phyloP scores from a whole-genome alignment of 2,797 vertebrate species.

The Spinus pinus region DNA sequence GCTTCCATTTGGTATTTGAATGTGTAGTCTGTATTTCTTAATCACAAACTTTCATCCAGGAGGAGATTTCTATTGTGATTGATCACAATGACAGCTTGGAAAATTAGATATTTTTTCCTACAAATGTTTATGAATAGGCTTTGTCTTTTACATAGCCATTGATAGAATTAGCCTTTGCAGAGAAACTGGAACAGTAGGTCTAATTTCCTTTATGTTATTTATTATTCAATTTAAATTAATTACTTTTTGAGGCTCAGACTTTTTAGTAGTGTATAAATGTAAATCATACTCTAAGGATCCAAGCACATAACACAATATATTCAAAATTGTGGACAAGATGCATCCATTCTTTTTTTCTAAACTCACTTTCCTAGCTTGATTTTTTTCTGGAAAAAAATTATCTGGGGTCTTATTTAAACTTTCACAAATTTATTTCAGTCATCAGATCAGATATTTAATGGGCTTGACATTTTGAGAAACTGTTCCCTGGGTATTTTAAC shows the following conservation, averaged over 20 bases:
- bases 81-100: background rate
- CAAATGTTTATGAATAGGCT: background rate
- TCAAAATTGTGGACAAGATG: background rate
- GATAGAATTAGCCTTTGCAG: background rate
- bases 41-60: background rate
- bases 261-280: background rate
- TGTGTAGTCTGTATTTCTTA: background rate
- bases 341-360: background rate
- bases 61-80: background rate
- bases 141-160: background rate
- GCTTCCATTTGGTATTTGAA: background rate
- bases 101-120: background rate
- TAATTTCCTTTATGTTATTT: background rate
- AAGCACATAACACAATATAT: background rate
- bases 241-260: background rate
- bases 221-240: background rate
- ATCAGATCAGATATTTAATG: slow-evolving; percentile 16
- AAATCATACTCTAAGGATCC: background rate
- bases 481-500: background rate
- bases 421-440: background rate
- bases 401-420: background rate
- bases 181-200: background rate
- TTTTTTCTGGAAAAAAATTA: background rate
- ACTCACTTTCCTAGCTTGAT: background rate
- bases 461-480: slow-evolving; percentile 38